Conservation (phyloP, 2,888 invertebrate genomes). For the Drosophila picticornis region DNA sequence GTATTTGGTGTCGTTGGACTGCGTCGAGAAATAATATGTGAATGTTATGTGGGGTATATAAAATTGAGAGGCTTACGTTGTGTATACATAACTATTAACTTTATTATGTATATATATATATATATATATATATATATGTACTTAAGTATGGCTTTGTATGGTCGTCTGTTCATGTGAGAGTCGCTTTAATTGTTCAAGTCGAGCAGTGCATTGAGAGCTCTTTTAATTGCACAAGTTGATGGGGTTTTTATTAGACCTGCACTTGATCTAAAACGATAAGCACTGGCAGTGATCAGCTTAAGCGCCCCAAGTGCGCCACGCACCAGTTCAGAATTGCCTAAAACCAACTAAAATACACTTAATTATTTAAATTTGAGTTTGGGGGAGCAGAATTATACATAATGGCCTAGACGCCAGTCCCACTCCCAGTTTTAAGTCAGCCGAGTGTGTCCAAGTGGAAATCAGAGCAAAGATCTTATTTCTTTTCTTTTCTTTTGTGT, state of each 20-base stretch:
- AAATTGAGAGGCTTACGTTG: not conserved
- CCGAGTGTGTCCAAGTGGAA: conserved; percentile 24
- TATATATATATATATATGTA: not conserved
- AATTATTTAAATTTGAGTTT: conserved; percentile 11
- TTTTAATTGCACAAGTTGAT: conserved; percentile 14
- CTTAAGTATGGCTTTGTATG: not conserved
- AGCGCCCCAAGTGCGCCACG: conserved; percentile 26
- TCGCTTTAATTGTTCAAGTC: not conserved
- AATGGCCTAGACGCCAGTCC: conserved; percentile 4
- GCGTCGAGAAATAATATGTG: not conserved
- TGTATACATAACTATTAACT: not conserved
- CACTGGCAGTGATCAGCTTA: conserved; percentile 3
- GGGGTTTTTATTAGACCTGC: not conserved
- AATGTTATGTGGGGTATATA: not conserved
- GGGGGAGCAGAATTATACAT: not conserved
- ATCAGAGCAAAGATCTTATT: conserved; percentile 19
- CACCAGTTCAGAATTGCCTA: conserved; percentile 35
- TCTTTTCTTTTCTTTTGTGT: not conserved
- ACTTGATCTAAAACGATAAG: not conserved
- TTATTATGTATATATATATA: not conserved
- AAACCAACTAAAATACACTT: conserved; percentile 8
- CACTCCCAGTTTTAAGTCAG: conserved; percentile 3
- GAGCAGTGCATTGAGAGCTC: not conserved
- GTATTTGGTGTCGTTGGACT: not conserved
- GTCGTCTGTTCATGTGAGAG: not conserved